phyloP scores from a whole-genome alignment of 2,888 invertebrate species.

The Caenorhabditis sinica region DNA sequence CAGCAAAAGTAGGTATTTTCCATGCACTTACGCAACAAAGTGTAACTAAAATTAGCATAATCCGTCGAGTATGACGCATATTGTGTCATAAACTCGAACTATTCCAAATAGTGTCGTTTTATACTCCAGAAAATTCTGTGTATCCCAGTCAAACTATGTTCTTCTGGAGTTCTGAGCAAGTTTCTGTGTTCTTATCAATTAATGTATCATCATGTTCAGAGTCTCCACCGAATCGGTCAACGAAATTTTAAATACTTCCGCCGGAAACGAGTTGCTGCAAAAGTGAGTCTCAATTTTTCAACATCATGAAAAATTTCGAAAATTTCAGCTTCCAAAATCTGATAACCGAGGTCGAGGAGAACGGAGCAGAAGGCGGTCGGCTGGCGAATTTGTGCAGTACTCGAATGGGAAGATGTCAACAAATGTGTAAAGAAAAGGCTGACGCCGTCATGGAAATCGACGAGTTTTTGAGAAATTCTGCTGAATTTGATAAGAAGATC shows the following conservation, averaged over 20 bases:
- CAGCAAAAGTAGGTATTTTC: slow-evolving; percentile 64
- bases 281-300: slow-evolving; percentile 57
- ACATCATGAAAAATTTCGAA: neutral
- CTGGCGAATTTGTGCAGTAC: slow-evolving; percentile 75
- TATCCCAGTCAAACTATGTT: slow-evolving; percentile 20
- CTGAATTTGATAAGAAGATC: slow-evolving; percentile 70
- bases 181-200: slow-evolving; percentile 11
- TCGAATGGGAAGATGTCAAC: slow-evolving; percentile 73
- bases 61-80: slow-evolving; percentile 14
- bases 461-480: slow-evolving; percentile 66
- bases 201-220: slow-evolving; percentile 42
- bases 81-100: slow-evolving; percentile 8
- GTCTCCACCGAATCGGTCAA: slow-evolving; percentile 67
- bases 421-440: slow-evolving; percentile 74
- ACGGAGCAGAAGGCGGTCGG: slow-evolving; percentile 69
- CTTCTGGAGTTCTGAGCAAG: slow-evolving; percentile 49
- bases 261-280: slow-evolving; percentile 69
- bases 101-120: neutral
- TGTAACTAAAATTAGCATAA: slow-evolving; percentile 56
- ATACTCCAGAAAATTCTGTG: neutral
- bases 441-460: slow-evolving; percentile 73
- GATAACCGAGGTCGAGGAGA: slow-evolving; percentile 64
- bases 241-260: slow-evolving; percentile 70
- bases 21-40: slow-evolving; percentile 6
- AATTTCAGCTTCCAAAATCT: slow-evolving; percentile 67